phyloP scores from a whole-genome alignment of 2,888 invertebrate genomes.

The Scaptomyza tumidula region DNA sequence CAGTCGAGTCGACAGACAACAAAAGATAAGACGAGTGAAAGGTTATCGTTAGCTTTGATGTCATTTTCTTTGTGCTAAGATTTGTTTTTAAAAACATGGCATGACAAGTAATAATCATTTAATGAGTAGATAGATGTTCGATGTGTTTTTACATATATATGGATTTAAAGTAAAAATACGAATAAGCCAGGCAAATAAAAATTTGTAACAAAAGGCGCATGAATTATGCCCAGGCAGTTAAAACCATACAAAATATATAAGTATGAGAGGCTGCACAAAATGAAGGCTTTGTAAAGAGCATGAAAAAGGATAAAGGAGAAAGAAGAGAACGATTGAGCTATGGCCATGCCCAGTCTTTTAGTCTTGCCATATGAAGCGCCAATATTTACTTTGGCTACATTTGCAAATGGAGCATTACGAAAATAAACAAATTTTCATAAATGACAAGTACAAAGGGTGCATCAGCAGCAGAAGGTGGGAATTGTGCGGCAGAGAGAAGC shows the following conservation, averaged over 20 bases:
- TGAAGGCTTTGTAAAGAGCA: neutral
- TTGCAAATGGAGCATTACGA: conserved; percentile 80
- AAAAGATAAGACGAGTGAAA: conserved; percentile 44
- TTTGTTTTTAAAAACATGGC: no score
- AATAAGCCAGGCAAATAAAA: conserved; percentile 25
- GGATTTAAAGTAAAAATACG: neutral
- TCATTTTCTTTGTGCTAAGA: no score
- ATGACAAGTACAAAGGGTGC: conserved; percentile 76
- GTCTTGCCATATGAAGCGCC: conserved; percentile 62
- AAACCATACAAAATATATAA: conserved; percentile 59
- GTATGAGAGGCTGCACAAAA: conserved; percentile 12
- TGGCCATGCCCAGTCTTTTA: conserved; percentile 42
- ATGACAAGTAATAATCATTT: no score
- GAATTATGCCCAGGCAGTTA: conserved; percentile 68
- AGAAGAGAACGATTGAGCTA: conserved; percentile 2
- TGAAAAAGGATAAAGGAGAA: neutral
- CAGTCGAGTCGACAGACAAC: conserved; percentile 38
- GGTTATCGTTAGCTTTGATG: no score
- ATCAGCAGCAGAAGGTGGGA: conserved; percentile 1
- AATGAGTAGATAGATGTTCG: no score
- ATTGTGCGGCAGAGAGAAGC: conserved; percentile 7
- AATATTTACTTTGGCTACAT: conserved; percentile 81
- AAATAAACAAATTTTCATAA: conserved; percentile 82
- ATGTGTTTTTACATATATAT: no score
- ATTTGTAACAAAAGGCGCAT: conserved; percentile 64